Conservation (phyloP, 1,140 invertebrate species). For the Caenorhabditis brenneri region DNA sequence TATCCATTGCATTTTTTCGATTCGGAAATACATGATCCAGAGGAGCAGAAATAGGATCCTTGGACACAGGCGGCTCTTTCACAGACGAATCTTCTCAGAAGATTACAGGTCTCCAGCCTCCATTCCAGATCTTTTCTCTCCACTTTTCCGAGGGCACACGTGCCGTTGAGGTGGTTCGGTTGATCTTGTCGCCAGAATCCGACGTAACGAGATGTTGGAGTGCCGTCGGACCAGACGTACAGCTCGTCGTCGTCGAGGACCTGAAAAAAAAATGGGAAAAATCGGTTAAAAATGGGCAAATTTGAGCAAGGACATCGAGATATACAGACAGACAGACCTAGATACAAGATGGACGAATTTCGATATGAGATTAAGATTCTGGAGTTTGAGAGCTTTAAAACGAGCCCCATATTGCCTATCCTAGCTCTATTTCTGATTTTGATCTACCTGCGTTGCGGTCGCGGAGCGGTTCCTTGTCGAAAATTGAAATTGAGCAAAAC, state of each 20-base stretch:
- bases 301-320: too few species aligned
- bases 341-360: background rate
- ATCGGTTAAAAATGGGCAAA: slow-evolving; percentile 39
- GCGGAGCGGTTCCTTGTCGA: background rate
- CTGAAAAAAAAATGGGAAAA: slow-evolving; percentile 54
- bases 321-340: background rate
- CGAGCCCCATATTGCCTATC: background rate
- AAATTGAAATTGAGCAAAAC: background rate
- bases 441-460: background rate
- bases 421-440: background rate
- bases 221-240: slow-evolving; percentile 82
- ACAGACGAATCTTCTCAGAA: slow-evolving; percentile 90
- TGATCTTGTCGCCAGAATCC: slow-evolving; percentile 76
- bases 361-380: background rate
- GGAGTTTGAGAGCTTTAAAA: background rate
- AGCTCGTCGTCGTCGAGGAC: slow-evolving; percentile 54
- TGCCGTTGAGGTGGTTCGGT: slow-evolving; percentile 83
- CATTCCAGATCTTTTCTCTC: slow-evolving; percentile 57
- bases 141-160: slow-evolving; percentile 80
- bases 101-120: slow-evolving; percentile 78
- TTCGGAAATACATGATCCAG: slow-evolving; percentile 73
- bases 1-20: slow-evolving; percentile 72
- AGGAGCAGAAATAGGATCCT: slow-evolving; percentile 76
- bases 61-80: slow-evolving; percentile 86
- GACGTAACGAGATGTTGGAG: slow-evolving; percentile 88